These are phyloP conservation scores for Anguilla rostrata DNA, from an alignment of 2,113 vertebrate genomes.

Conservation along the genomic window DNA sequence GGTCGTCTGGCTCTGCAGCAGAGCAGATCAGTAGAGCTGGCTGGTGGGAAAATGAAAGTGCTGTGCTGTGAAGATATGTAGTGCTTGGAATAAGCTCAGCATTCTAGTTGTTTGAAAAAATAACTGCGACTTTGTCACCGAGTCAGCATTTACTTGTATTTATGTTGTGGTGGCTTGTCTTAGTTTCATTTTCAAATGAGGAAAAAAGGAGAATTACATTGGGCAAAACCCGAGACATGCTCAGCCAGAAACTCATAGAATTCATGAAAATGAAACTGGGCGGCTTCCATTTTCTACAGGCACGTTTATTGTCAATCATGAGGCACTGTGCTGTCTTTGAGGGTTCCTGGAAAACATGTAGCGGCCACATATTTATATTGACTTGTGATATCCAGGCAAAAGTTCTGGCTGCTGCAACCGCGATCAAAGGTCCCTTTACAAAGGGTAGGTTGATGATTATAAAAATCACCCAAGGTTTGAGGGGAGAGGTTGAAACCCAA, in stretches of 20 bases:
- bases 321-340: background rate
- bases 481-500: background rate
- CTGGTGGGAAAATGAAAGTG: background rate
- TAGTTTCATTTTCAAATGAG: background rate
- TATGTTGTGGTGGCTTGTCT: no score
- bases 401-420: background rate
- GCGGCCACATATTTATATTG: background rate
- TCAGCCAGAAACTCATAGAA: background rate
- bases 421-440: background rate
- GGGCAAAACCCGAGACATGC: background rate
- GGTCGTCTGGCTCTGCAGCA: background rate
- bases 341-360: background rate
- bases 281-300: no score
- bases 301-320: background rate
- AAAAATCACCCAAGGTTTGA: background rate
- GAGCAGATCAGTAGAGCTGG: background rate
- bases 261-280: background rate
- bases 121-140: background rate
- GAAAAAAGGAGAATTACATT: background rate
- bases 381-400: background rate
- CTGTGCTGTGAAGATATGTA: background rate
- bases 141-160: no score
- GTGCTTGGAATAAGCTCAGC: background rate
- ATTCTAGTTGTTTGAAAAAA: background rate
- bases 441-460: background rate